phyloP scores from a whole-genome alignment of 2,888 invertebrate species.

The Eulithis testata region DNA sequence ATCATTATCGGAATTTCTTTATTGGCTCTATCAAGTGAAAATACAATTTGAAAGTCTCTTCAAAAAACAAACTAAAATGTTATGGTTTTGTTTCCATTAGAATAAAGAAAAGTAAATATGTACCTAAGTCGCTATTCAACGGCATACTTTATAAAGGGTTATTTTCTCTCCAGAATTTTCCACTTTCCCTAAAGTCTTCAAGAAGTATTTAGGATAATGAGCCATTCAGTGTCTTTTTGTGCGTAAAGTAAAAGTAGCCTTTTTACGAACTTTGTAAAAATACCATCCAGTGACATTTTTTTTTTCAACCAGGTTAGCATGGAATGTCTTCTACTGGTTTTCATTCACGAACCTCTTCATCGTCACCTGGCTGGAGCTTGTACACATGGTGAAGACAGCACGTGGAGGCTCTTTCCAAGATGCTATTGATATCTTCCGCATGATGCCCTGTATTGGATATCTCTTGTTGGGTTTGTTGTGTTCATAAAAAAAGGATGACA shows the following conservation, averaged over 20 bases:
- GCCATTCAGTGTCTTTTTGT: conserved; percentile 5
- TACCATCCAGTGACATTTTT: no score
- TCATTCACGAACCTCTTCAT: conserved; percentile 59
- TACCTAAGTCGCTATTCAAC: background rate
- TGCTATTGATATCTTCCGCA: conserved; percentile 61
- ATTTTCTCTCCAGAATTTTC: background rate
- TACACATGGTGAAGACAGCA: conserved; percentile 57
- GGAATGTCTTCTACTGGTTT: conserved; percentile 69
- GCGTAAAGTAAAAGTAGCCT: background rate
- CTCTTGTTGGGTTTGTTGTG: conserved; percentile 55
- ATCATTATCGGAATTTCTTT: no score
- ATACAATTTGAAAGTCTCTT: no score
- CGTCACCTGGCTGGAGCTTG: conserved; percentile 54
- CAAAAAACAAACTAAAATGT: no score
- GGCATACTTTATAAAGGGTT: background rate
- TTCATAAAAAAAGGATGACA: no score
- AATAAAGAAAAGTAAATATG: background rate
- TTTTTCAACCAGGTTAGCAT: conserved; percentile 48
- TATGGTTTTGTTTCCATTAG: background rate
- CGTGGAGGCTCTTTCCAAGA: conserved; percentile 60
- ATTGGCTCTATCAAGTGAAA: no score
- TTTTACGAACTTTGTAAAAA: background rate
- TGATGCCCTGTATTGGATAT: conserved; percentile 72
- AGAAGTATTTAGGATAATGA: conserved; percentile 2
- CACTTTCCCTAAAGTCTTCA: background rate